Evolutionary conservation across 23 tunicate genomes (phyloP), one percentile per base, ranked within the genome.

Genomic region (Ascidia mentula): DNA sequence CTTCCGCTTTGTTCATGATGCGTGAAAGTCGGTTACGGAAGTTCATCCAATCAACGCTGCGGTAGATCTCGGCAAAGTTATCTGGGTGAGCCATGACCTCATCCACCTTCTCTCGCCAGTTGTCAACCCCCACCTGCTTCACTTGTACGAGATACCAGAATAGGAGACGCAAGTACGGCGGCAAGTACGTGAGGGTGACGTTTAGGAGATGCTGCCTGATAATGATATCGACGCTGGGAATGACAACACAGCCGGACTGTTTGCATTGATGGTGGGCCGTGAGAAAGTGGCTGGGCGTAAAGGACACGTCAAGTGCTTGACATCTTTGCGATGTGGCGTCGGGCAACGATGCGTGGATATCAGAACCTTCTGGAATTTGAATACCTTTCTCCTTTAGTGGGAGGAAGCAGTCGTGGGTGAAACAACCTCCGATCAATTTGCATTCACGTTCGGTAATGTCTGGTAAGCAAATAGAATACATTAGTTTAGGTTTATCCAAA

Each of bases 171-270:
- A 60, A 38, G n/a, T 37, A 46, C 18, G 40, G 36, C 18, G 86
- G 86, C 38, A 69, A 18, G 35, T 46, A 42, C 59, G 80, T 40
- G 46, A 35, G 31, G 38, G 77, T 84, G 32, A 82, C 77, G 0
- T 60, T 72, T 59, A 60, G 69, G 18, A 76, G 40, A 37, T 88
- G 76, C n/a, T 82, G 45, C 40, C 76, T 37, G 36, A 60, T 34
- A 20, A 45, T 30, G 30, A 18, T 75, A 28, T 59, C 76, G 20
- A 77, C 76, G 38, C 79, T 26, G 32, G 31, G 32, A 36, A 82
- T 82, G 2, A 82, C 40, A 8, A 69, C 73, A 69, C 92, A 88
- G 28, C 92, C 92, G 22, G 92, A 72, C 70, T 78, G 65, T 31
- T 45, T 37, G 72, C 92, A 88, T 39, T 76, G 81, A 40, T 88